Evolutionary conservation across 2,888 invertebrate genomes (phyloP).

Genomic region (Heteromyza rotundicornis): DNA sequence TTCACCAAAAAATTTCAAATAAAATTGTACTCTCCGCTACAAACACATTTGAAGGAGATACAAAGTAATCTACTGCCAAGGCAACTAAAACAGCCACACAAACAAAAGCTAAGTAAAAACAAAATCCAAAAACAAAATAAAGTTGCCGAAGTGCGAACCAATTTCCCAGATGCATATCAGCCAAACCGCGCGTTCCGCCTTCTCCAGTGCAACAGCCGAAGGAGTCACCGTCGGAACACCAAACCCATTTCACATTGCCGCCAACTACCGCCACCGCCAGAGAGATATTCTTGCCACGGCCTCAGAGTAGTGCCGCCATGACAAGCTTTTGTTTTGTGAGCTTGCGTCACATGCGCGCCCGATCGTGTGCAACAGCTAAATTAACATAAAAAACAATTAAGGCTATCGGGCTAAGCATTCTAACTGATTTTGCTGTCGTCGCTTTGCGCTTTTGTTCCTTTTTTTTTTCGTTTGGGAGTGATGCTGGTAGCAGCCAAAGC

Average conservation of each 20-base stretch:
- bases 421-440: conserved; percentile 21
- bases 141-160: conserved; percentile 16
- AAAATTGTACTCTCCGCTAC: too few species aligned
- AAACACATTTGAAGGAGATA: too few species aligned
- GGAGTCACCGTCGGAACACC: background rate
- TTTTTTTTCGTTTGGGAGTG: background rate
- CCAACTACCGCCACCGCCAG: background rate
- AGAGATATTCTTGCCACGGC: background rate
- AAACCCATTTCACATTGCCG: background rate
- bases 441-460: conserved; percentile 12
- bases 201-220: background rate
- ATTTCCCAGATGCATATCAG: conserved; percentile 19
- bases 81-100: too few species aligned
- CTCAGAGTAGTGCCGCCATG: conserved; percentile 6
- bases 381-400: conserved; percentile 46
- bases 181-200: background rate
- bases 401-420: conserved; percentile 33
- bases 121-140: background rate
- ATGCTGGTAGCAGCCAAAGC: background rate
- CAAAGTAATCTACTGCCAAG: too few species aligned
- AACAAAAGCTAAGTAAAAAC: background rate
- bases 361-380: conserved; percentile 42
- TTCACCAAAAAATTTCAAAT: too few species aligned
- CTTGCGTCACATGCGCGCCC: background rate
- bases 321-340: background rate